Conservation (phyloP, 2,888 invertebrate genomes). For the Chrysomela aeneicollis region DNA sequence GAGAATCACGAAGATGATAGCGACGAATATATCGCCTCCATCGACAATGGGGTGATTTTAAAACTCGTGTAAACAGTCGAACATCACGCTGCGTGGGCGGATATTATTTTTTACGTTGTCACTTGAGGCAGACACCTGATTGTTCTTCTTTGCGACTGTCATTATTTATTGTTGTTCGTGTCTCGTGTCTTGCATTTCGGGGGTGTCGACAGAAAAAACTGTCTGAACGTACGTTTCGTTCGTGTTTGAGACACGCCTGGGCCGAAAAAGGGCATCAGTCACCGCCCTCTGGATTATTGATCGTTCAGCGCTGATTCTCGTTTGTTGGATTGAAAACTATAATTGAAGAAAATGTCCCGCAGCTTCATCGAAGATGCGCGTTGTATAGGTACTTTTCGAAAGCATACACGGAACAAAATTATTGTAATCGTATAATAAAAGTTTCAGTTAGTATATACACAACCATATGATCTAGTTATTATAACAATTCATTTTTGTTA, state of each 20-base stretch:
- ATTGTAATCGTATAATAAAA: too few species aligned
- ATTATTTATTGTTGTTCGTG: conserved; percentile 43
- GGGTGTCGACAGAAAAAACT: conserved; percentile 33
- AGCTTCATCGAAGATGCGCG: too few species aligned
- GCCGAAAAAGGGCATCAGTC: conserved; percentile 20
- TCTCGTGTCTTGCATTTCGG: conserved; percentile 41
- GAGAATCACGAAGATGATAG: background rate
- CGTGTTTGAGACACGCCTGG: conserved; percentile 10
- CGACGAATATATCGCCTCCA: conserved; percentile 5
- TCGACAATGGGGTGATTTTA: conserved; percentile 38
- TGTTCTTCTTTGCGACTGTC: conserved; percentile 43
- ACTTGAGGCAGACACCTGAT: conserved; percentile 41
- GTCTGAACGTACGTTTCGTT: conserved; percentile 23
- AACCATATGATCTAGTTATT: too few species aligned
- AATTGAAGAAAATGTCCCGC: background rate
- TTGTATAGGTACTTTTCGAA: too few species aligned
- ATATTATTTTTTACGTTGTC: conserved; percentile 45
- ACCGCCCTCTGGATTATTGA: conserved; percentile 22
- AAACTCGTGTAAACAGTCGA: conserved; percentile 39
- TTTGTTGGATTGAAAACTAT: background rate
- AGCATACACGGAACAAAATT: too few species aligned
- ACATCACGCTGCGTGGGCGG: conserved; percentile 38
- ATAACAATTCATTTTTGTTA: too few species aligned
- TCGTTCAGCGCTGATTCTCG: conserved; percentile 7
- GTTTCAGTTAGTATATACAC: too few species aligned